Evolutionary conservation across 2,797 vertebrate species (phyloP).

Genomic region (Amazona ochrocephala): DNA sequence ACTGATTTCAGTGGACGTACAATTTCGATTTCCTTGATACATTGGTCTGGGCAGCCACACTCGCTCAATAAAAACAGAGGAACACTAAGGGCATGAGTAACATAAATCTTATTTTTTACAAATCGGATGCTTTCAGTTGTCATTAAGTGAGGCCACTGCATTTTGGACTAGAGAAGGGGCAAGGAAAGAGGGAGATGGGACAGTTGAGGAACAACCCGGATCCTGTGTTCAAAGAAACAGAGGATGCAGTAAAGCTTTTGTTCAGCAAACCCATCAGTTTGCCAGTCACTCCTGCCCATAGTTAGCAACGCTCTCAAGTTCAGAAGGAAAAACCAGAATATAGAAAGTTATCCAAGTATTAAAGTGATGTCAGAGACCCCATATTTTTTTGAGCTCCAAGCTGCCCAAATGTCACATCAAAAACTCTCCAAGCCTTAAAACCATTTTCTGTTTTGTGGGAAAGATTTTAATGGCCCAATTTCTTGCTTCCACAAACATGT

Average conservation of each 20-base stretch:
- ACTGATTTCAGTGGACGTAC: not conserved
- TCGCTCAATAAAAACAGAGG: not conserved
- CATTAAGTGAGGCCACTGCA: rapidly evolving
- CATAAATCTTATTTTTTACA: not conserved
- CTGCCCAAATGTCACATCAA: not conserved
- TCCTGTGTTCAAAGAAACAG: rapidly evolving
- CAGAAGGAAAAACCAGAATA: not conserved
- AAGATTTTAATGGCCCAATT: not conserved
- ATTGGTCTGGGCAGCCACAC: not conserved
- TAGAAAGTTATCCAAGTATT: not conserved
- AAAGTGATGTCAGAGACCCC: not conserved
- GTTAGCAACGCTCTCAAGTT: not conserved
- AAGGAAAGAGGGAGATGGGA: not conserved
- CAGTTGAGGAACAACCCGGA: not conserved
- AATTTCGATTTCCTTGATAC: not conserved
- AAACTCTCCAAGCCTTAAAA: constrained; percentile 23
- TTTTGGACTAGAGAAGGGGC: not conserved
- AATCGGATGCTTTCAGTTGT: not conserved
- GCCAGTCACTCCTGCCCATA: not conserved
- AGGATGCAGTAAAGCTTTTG: not conserved
- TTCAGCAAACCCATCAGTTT: not conserved
- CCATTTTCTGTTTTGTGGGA: not conserved
- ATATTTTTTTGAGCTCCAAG: not conserved
- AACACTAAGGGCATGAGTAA: not conserved
- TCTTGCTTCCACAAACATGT: constrained; percentile 39